phyloP scores from a whole-genome alignment of 2,888 invertebrate species.

The Trichogramma evanescens region DNA sequence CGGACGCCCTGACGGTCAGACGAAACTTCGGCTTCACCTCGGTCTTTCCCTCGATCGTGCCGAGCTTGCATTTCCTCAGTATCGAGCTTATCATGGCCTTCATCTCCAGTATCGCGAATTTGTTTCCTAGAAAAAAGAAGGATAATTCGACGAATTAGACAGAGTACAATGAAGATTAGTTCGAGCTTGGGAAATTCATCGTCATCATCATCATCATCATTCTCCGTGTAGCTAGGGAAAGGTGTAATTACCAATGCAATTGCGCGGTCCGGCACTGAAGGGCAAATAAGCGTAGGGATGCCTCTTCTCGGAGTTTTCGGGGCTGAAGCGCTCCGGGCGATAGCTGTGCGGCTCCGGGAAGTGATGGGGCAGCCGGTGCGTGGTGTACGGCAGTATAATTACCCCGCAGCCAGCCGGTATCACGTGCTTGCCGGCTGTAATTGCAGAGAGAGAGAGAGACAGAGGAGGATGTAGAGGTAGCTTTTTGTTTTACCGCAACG shows the following conservation, averaged over 20 bases:
- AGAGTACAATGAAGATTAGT: background rate
- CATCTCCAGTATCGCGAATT: slow-evolving; percentile 62
- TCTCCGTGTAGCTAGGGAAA: background rate
- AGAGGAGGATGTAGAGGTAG: background rate
- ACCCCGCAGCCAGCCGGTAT: slow-evolving; percentile 54
- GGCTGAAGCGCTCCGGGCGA: slow-evolving; percentile 54
- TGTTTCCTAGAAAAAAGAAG: slow-evolving; percentile 51
- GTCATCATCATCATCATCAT: background rate
- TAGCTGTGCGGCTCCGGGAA: slow-evolving; percentile 55
- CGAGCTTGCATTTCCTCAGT: slow-evolving; percentile 50
- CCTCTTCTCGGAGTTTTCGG: slow-evolving; percentile 49
- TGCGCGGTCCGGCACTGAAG: slow-evolving; percentile 57
- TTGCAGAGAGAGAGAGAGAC: background rate
- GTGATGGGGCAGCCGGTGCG: slow-evolving; percentile 53
- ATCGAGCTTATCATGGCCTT: slow-evolving; percentile 54
- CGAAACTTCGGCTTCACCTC: slow-evolving; percentile 51
- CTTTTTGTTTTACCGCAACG: too few relatives aligned
- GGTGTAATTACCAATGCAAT: slow-evolving; percentile 48
- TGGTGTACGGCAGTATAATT: slow-evolving; percentile 52
- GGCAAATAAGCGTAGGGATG: slow-evolving; percentile 56
- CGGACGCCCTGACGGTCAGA: slow-evolving; percentile 52
- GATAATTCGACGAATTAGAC: background rate
- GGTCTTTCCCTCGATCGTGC: slow-evolving; percentile 48
- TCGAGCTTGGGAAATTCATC: background rate
- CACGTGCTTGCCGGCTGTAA: slow-evolving; percentile 42